Evolutionary conservation across 2,113 vertebrate species (phyloP).

Genomic region (Fregata magnificens): DNA sequence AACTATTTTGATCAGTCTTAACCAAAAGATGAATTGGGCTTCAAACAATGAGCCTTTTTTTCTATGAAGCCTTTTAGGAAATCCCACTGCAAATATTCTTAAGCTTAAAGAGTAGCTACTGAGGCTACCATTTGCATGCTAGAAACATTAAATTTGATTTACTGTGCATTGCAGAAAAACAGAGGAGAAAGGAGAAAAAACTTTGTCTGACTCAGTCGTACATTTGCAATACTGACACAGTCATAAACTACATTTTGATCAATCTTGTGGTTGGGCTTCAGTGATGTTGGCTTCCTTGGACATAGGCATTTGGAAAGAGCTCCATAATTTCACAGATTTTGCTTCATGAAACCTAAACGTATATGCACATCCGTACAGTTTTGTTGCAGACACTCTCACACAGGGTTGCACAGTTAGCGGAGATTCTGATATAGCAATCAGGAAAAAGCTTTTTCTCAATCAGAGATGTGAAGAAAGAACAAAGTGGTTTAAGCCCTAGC

Average conservation of each 20-base stretch:
- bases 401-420: background rate
- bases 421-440: background rate
- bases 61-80: constrained; percentile 22
- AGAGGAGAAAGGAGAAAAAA: background rate
- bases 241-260: background rate
- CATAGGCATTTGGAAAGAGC: background rate
- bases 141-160: background rate
- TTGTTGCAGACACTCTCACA: background rate
- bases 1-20: constrained; percentile 64
- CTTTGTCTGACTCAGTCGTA: background rate
- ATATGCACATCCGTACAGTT: background rate
- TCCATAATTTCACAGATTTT: background rate
- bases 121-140: background rate
- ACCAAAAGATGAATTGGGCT: background rate
- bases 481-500: background rate
- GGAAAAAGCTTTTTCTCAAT: background rate
- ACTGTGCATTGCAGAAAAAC: background rate
- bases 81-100: constrained; percentile 2
- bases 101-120: background rate
- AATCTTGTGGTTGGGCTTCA: background rate
- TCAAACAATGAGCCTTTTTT: constrained; percentile 25
- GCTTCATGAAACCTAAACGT: background rate
- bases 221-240: background rate
- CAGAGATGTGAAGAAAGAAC: background rate
- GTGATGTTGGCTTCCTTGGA: background rate